Base-by-base conservation (phyloP, 2,113 vertebrate genomes). In the Laticauda colubrina region DNA sequence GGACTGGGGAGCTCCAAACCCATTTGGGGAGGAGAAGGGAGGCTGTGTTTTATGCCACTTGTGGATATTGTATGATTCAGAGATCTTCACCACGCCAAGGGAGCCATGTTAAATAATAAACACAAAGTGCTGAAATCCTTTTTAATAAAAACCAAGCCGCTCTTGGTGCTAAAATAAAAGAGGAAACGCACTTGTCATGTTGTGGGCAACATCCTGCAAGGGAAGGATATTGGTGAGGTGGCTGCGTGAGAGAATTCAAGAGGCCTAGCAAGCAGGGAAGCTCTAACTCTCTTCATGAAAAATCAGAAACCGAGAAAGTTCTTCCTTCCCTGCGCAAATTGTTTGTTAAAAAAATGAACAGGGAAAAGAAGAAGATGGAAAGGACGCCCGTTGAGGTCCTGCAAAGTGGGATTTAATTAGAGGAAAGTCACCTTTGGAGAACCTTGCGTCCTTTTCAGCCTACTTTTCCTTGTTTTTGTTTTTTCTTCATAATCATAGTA, bases 21-120 rank as follows among this genome's bases (percentile, higher is more conserved):
- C 34, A 39, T 39, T 48, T 21, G 45, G 43, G 8, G 85, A 48
- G 8, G 9, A 18, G 34, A 39, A 39, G 8, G n/a, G 85, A 86
- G 23, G 85, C 43, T 48, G 85, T 4, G 21, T 21, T 45, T 97
- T 96, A 95, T 95, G 94, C 88, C 92, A 95, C 91, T 61, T 89
- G 93, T 95, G 91, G 88, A 56, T 57, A 90, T 45, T 45, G 85
- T 92, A 10, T 92, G 34, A 57, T 51, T 21, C 48, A n/a, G 3
- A 54, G 45, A 43, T 3, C 92, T 93, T 94, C 94, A 61, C 24
- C 48, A 18, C 8, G 18, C 69, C 92, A 56, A 18, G 90, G 92
- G 75, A 4, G 91, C 92, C 90, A 14, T 7, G 29, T 57, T 57
- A 89, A 75, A 29, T n/a, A 90, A 34, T 11, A 20, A 48, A 43